These are phyloP conservation scores for Oncopeltus fasciatus DNA, from an alignment of 1,140 invertebrate genomes.

Conservation along the genomic window DNA sequence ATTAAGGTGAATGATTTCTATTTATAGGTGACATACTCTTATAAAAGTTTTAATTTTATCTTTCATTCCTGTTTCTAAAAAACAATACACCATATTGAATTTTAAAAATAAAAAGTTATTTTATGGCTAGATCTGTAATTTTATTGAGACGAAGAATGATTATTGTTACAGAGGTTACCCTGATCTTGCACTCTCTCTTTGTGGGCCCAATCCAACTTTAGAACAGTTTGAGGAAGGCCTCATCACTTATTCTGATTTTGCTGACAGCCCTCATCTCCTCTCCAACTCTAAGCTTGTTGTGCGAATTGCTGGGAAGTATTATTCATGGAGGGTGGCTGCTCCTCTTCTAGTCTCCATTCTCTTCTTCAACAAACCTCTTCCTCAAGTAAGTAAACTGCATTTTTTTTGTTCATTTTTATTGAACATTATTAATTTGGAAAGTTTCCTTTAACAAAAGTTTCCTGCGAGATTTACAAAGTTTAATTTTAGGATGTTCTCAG, in stretches of 20 bases:
- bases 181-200: constrained; percentile 61
- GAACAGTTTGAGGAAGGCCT: constrained; percentile 60
- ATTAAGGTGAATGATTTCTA: too few relatives aligned
- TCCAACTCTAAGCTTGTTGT: constrained; percentile 70
- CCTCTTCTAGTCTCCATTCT: constrained; percentile 73
- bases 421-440: constrained; percentile 8
- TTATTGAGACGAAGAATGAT: too few relatives aligned
- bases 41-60: too few relatives aligned
- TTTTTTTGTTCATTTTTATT: constrained; percentile 10
- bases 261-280: constrained; percentile 60
- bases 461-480: too few relatives aligned
- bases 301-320: constrained; percentile 71
- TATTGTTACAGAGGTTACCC: constrained; percentile 28
- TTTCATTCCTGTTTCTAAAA: too few relatives aligned
- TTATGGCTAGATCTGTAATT: too few relatives aligned
- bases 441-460: constrained; percentile 5
- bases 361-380: constrained; percentile 67
- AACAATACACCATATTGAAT: too few relatives aligned
- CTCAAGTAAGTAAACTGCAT: constrained; percentile 34
- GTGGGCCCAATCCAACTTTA: constrained; percentile 42
- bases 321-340: constrained; percentile 75
- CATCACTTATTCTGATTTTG: constrained; percentile 71
- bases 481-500: background rate
- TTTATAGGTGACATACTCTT: too few relatives aligned
- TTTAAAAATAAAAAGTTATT: too few relatives aligned